phyloP scores from a whole-genome alignment of 2,888 invertebrate genomes.

The Conistra vaccinii region DNA sequence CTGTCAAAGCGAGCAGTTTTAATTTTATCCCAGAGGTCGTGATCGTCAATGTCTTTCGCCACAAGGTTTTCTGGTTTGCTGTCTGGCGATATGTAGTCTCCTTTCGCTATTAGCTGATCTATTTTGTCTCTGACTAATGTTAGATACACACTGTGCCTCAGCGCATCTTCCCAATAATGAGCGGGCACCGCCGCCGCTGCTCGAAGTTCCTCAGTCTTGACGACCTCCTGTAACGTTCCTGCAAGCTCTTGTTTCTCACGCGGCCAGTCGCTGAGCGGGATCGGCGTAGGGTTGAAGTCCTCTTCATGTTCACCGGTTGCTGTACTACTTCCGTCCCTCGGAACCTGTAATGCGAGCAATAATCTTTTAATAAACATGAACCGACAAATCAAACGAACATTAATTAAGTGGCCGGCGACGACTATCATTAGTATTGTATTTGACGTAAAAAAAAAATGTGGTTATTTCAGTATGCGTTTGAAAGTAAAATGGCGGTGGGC shows the following conservation, averaged over 20 bases:
- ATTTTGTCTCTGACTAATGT: constrained; percentile 91
- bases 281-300: constrained; percentile 86
- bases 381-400: constrained; percentile 53
- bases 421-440: constrained; percentile 61
- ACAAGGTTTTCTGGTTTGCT: constrained; percentile 72
- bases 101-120: constrained; percentile 86
- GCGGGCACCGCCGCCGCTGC: constrained; percentile 79
- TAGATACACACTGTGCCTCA: constrained; percentile 92
- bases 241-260: constrained; percentile 71
- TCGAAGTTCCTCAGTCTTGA: constrained; percentile 72
- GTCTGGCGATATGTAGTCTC: constrained; percentile 75
- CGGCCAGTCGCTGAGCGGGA: constrained; percentile 83
- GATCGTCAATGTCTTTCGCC: constrained; percentile 83
- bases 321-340: constrained; percentile 75
- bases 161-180: constrained; percentile 92
- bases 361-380: constrained; percentile 53
- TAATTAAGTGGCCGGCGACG: constrained; percentile 60
- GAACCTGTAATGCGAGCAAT: constrained; percentile 77
- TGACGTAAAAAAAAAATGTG: constrained; percentile 73
- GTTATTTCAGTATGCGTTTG: constrained; percentile 85
- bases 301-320: constrained; percentile 74
- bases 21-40: constrained; percentile 88
- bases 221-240: constrained; percentile 77
- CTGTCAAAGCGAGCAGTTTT: constrained; percentile 86
- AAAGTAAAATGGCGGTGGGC: constrained; percentile 87